Percentiles rank a stretch among this genome's conserved stretches.
Evolutionary conservation across 1,140 invertebrate genomes (phyloP).

Genomic region (Apis florea): DNA sequence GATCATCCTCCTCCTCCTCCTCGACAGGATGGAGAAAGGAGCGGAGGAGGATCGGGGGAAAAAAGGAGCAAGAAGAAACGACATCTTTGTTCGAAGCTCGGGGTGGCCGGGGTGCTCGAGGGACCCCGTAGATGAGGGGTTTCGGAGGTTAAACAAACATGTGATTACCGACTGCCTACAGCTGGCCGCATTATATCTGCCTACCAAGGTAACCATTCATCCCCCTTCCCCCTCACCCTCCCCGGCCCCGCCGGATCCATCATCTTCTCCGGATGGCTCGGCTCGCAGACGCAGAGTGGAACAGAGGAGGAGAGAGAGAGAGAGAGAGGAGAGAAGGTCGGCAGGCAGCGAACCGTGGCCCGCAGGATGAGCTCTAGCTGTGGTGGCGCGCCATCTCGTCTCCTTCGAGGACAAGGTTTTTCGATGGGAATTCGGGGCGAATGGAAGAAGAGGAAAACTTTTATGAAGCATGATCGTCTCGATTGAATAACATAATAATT

Average conservation of each 20-base stretch:
- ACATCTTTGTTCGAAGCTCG: constrained; percentile 77
- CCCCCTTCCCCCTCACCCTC: constrained; percentile 20
- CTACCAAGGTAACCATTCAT: constrained; percentile 73
- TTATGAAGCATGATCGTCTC: no score
- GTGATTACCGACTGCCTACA: constrained; percentile 80
- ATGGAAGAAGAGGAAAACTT: no score
- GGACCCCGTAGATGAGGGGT: constrained; percentile 77
- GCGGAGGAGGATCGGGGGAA: background rate
- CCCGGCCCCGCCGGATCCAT: constrained; percentile 52
- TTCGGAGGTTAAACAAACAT: constrained; percentile 81
- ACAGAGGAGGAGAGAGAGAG: constrained; percentile 1
- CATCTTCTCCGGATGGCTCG: constrained; percentile 38
- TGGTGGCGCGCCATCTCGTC: constrained; percentile 59
- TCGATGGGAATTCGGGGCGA: no score
- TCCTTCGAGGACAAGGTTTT: constrained; percentile 53
- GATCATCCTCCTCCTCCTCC: constrained; percentile 5
- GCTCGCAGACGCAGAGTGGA: constrained; percentile 11
- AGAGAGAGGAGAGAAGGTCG: constrained; percentile 29
- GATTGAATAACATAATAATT: no score
- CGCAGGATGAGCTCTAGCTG: constrained; percentile 49
- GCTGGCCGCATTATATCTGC: constrained; percentile 79
- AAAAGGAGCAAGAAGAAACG: constrained; percentile 64
- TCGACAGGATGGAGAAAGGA: constrained; percentile 5
- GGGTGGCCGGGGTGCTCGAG: constrained; percentile 76
- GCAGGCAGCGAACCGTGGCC: constrained; percentile 51